Evolutionary conservation across 1,140 invertebrate genomes (phyloP), one percentile per base, ranked within the genome.

Genomic region (Cyrtorhinus lividipennis): DNA sequence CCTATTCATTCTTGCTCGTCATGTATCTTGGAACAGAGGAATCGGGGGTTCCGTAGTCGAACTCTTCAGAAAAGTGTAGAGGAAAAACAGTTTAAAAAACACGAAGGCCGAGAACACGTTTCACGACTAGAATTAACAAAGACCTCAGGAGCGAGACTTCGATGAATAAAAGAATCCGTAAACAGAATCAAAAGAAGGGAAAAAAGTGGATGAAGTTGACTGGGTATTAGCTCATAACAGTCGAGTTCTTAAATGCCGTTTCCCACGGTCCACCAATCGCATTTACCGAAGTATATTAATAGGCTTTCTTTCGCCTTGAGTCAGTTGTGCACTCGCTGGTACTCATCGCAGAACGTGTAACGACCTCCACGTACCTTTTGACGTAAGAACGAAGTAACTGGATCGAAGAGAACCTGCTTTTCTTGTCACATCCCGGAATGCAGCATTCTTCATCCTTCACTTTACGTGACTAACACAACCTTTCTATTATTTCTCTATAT

Each of bases 91-190:
- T n/a, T n/a, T n/a, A n/a, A n/a, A n/a, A n/a, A n/a, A n/a, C n/a
- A n/a, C n/a, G n/a, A n/a, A n/a, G n/a, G n/a, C n/a, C n/a, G n/a
- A n/a, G n/a, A n/a, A n/a, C n/a, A n/a, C n/a, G n/a, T n/a, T n/a
- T n/a, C 48, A 20, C 48, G 48, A 53, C 48, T 5, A 53, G 48
- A 53, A 53, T 53, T 13, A 20, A 53, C 48, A 53, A 53, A 53
- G 12, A 53, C 10, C 48, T 53, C 48, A 5, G 12, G 18, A 8
- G 48, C 8, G 8, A n/a, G 38, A 44, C 38, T 44, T 15, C 18
- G 48, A 53, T 53, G 20, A 53, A 53, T 53, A 53, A 53, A 53
- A 53, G 48, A 53, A 53, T 53, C n/a, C n/a, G n/a, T n/a, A n/a
- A n/a, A n/a, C n/a, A n/a, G n/a, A n/a, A n/a, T n/a, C n/a, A n/a